A percentile compares a stretch with the other conserved stretches of the same genome.
Conservation (phyloP, 2,888 invertebrate genomes). For the Euproctis similis region DNA sequence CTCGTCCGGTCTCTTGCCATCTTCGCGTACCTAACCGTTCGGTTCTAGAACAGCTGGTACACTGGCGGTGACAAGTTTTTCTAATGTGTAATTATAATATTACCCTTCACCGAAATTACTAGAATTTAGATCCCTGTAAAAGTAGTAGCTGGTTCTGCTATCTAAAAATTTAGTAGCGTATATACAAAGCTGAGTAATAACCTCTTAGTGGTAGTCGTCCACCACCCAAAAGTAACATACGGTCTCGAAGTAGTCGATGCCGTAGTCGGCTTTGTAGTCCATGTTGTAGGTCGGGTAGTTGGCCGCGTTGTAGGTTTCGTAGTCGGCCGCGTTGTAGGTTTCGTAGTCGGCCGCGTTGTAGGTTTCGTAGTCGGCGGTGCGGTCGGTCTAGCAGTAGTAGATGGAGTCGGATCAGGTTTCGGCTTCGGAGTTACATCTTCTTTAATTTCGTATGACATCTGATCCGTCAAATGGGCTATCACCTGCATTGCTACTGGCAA, state of each 20-base stretch:
- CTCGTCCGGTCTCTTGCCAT: no score
- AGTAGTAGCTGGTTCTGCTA: no score
- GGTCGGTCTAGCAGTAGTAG: conserved; percentile 17
- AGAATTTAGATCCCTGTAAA: no score
- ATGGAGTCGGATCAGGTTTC: conserved; percentile 16
- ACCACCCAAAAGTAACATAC: no score
- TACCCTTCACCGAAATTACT: no score
- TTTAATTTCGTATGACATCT: conserved; percentile 73
- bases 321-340: conserved; percentile 9
- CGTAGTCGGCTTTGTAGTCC: conserved; percentile 28
- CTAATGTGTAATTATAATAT: no score
- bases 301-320: conserved; percentile 3
- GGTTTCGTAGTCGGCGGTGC: conserved; percentile 31
- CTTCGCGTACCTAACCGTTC: no score
- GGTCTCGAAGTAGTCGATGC: conserved; percentile 40
- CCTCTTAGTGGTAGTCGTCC: conserved; percentile 39
- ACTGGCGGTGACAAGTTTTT: no score
- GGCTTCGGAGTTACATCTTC: conserved; percentile 45
- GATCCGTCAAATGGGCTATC: conserved; percentile 77
- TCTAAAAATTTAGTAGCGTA: no score
- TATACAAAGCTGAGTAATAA: no score
- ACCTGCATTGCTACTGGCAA: conserved; percentile 82
- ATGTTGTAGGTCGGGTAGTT: no score
- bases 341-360: conserved; percentile 4
- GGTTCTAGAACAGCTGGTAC: no score